phyloP scores from a whole-genome alignment of 2,888 invertebrate genomes.

The Eupithecia abbreviata region DNA sequence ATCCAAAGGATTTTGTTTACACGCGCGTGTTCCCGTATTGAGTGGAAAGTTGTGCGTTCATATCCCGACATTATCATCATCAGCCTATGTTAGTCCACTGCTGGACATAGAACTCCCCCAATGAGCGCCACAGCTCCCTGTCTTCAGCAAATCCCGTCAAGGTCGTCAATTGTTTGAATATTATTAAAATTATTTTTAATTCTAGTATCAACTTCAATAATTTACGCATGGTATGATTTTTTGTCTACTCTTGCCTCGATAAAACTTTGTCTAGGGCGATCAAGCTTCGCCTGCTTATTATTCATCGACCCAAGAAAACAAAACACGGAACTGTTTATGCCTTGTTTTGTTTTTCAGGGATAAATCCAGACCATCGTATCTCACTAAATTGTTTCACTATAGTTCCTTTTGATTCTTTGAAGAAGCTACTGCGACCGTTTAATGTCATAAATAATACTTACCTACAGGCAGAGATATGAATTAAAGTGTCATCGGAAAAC shows the following conservation, averaged over 20 bases:
- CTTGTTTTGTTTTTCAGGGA: background rate
- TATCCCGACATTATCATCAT: too few species aligned
- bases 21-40: too few species aligned
- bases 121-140: too few species aligned
- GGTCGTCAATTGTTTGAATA: too few species aligned
- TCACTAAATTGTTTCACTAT: background rate
- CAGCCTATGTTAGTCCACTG: too few species aligned
- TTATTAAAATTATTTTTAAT: background rate
- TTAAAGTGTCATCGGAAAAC: background rate
- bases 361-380: background rate
- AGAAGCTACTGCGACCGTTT: background rate
- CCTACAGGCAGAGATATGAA: background rate
- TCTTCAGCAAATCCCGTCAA: too few species aligned
- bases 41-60: too few species aligned
- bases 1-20: too few species aligned
- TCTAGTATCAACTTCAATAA: background rate
- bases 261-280: background rate
- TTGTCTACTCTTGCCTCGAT: background rate
- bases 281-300: background rate
- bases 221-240: background rate
- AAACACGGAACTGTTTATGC: background rate
- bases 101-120: too few species aligned
- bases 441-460: background rate
- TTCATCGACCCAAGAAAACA: background rate
- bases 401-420: background rate